These are phyloP conservation scores for Cnemophilus loriae DNA, from an alignment of 2,113 vertebrate species.

Conservation along the genomic window DNA sequence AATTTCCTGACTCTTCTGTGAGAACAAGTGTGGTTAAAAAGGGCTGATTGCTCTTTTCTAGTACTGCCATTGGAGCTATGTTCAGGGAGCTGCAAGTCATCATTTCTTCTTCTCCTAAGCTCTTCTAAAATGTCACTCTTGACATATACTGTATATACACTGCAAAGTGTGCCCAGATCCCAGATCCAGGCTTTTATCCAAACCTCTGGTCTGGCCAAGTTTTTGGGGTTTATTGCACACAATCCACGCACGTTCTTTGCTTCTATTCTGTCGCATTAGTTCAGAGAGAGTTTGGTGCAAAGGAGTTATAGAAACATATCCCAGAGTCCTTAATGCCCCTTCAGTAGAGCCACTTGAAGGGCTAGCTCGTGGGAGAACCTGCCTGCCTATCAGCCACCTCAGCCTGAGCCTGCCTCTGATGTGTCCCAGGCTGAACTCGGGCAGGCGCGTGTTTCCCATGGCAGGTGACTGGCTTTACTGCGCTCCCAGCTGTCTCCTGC, in stretches of 20 bases:
- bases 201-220: conserved; percentile 56
- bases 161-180: conserved; percentile 48
- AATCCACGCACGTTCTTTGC: not conserved
- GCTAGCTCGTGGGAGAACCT: not conserved
- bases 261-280: not conserved
- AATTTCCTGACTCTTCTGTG: conserved; percentile 59
- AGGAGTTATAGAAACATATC: not conserved
- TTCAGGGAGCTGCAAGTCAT: conserved; percentile 52
- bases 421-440: not conserved
- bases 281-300: not conserved
- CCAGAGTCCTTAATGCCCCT: not conserved
- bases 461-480: not conserved
- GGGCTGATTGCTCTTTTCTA: conserved; percentile 64
- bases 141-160: conserved; percentile 52
- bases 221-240: not conserved
- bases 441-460: not conserved
- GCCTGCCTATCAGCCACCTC: not conserved
- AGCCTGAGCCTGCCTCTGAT: not conserved
- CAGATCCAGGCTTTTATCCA: conserved; percentile 42
- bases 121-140: conserved; percentile 52
- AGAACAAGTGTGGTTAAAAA: conserved; percentile 63
- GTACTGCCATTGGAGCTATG: not conserved
- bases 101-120: conserved; percentile 44
- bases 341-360: not conserved
- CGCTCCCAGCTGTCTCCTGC: not conserved